A percentile compares a stretch with the other conserved stretches of the same genome.
Conservation (phyloP, 2,113 vertebrate genomes). For the Thinocorus orbignyianus region DNA sequence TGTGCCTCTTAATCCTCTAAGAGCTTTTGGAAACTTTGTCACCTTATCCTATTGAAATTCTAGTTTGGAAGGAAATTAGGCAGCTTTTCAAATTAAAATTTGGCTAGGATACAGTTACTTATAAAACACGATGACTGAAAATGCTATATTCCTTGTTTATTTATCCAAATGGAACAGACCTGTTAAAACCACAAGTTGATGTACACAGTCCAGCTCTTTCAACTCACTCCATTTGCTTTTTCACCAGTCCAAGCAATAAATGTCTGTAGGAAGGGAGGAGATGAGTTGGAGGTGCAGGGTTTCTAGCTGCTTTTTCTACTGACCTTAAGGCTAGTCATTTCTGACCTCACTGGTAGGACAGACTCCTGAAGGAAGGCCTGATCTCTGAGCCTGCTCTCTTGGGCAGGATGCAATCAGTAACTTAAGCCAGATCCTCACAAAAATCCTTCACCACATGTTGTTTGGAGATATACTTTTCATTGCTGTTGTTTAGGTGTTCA, state of each 20-base stretch:
- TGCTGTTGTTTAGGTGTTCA: neutral
- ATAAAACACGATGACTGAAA: neutral
- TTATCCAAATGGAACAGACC: neutral
- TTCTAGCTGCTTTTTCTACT: neutral
- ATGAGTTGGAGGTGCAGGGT: neutral
- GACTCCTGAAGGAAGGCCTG: neutral
- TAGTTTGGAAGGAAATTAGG: constrained; percentile 25
- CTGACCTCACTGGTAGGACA: rapidly evolving
- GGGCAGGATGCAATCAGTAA: neutral
- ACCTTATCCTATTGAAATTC: constrained; percentile 24
- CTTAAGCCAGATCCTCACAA: neutral
- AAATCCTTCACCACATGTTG: rapidly evolving
- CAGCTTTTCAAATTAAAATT: constrained; percentile 25
- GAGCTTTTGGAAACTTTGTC: neutral
- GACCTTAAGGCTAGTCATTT: rapidly evolving
- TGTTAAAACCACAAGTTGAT: neutral
- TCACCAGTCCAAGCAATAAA: neutral
- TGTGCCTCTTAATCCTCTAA: neutral
- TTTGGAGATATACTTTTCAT: neutral
- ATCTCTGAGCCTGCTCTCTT: neutral
- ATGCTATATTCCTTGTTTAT: neutral
- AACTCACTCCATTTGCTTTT: neutral
- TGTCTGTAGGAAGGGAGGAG: neutral
- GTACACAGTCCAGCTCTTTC: neutral
- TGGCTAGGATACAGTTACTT: neutral